A percentile compares a stretch with the other conserved stretches of the same genome.
Conservation (phyloP, 2,888 invertebrate species). For the Pycnomerus fuliginosus region DNA sequence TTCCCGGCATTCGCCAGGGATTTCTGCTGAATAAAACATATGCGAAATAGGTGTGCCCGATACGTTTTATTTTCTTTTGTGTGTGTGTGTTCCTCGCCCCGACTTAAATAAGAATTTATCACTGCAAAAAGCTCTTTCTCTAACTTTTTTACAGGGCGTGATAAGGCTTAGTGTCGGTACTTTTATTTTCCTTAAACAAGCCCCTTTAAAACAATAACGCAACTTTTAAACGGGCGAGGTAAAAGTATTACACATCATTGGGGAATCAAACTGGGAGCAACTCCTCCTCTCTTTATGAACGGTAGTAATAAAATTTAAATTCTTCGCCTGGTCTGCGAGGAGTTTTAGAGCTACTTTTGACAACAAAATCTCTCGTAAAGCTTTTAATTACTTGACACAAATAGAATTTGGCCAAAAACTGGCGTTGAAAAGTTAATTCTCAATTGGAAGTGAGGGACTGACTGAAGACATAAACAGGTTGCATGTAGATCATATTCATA, state of each 20-base stretch:
- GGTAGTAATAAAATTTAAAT: too few relatives aligned
- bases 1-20: constrained; percentile 9
- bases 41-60: constrained; percentile 31
- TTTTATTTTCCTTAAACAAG: constrained; percentile 22
- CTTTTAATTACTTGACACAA: too few relatives aligned
- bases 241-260: constrained; percentile 28
- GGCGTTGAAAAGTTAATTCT: too few relatives aligned
- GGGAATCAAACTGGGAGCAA: constrained; percentile 31
- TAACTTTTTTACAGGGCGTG: constrained; percentile 26
- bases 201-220: constrained; percentile 22
- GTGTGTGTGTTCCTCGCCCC: constrained; percentile 18
- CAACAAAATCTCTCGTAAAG: too few relatives aligned
- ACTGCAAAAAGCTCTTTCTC: constrained; percentile 23
- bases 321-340: too few relatives aligned
- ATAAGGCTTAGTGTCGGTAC: constrained; percentile 29
- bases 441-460: too few relatives aligned
- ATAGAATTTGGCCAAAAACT: too few relatives aligned
- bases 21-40: constrained; percentile 31
- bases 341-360: too few relatives aligned
- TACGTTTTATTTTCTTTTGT: constrained; percentile 30
- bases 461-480: too few relatives aligned
- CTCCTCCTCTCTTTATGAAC: too few relatives aligned
- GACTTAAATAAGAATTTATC: constrained; percentile 32
- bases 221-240: constrained; percentile 7
- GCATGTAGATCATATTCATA: too few relatives aligned